Conservation (phyloP, 2,113 vertebrate genomes). For the Lasiurus borealis region DNA sequence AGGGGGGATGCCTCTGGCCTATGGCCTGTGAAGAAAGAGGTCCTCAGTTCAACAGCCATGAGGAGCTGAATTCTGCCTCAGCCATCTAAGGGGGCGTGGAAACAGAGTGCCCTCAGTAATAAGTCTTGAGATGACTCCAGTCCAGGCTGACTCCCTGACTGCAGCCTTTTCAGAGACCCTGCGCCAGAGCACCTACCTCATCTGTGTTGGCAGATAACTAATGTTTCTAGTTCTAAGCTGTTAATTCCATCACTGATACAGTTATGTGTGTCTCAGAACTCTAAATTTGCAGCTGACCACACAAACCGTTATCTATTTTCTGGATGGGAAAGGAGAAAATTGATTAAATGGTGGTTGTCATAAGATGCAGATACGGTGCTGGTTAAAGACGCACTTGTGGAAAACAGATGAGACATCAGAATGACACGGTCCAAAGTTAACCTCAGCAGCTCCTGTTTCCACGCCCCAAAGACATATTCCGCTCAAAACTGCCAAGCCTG, state of each 20-base stretch:
- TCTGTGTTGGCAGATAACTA: not conserved
- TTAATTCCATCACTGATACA: not conserved
- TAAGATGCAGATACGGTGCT: not conserved
- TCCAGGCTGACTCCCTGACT: not conserved
- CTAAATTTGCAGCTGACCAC: not conserved
- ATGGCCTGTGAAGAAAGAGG: not conserved
- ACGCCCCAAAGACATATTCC: not conserved
- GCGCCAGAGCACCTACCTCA: not conserved
- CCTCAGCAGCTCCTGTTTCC: not conserved
- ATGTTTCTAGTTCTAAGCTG: not conserved
- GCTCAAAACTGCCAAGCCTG: not conserved
- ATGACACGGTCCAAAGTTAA: not conserved
- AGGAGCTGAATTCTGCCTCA: not conserved
- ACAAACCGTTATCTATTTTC: constrained; percentile 11
- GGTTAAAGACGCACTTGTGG: not conserved
- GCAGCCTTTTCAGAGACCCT: not conserved
- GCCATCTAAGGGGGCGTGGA: not conserved
- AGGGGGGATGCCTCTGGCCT: not conserved
- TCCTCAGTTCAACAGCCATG: not conserved
- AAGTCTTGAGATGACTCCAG: not conserved
- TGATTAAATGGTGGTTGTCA: not conserved
- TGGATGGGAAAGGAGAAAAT: not conserved
- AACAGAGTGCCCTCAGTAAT: not conserved
- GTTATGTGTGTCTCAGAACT: not conserved
- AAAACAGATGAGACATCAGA: not conserved